Evolutionary conservation across 2,888 invertebrate genomes (phyloP).

Genomic region (Noctua pronuba): DNA sequence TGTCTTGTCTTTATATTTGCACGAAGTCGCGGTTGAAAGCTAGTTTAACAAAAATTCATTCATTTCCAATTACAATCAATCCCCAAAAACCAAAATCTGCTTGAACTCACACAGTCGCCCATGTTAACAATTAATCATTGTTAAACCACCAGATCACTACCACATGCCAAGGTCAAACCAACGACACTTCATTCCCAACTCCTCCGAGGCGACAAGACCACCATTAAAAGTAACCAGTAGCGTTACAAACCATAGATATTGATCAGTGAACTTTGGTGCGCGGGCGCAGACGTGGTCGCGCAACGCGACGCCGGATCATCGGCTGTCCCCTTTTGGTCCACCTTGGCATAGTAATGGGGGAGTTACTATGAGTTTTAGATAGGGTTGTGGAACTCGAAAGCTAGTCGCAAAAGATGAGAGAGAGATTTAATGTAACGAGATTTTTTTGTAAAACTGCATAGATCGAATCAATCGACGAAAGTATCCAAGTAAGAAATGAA

Average conservation of each 20-base stretch:
- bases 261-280: constrained; percentile 57
- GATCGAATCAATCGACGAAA: no score
- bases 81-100: not conserved
- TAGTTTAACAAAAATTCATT: not conserved
- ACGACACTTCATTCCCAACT: constrained; percentile 17
- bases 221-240: constrained; percentile 56
- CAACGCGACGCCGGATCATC: constrained; percentile 64
- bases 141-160: not conserved
- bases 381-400: constrained; percentile 14
- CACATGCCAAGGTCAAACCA: constrained; percentile 27
- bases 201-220: constrained; percentile 48
- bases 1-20: no score
- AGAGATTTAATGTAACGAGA: not conserved
- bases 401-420: not conserved
- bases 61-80: not conserved
- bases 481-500: not conserved
- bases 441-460: not conserved
- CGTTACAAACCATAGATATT: constrained; percentile 57
- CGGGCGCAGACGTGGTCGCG: constrained; percentile 66
- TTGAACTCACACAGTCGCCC: not conserved
- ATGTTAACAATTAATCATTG: constrained; percentile 16
- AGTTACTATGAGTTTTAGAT: constrained; percentile 34
- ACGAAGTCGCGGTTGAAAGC: not conserved
- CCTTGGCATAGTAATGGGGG: constrained; percentile 56
- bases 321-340: constrained; percentile 40